Base-by-base conservation (phyloP, 2,888 invertebrate species). In the Hydraecia micacea region DNA sequence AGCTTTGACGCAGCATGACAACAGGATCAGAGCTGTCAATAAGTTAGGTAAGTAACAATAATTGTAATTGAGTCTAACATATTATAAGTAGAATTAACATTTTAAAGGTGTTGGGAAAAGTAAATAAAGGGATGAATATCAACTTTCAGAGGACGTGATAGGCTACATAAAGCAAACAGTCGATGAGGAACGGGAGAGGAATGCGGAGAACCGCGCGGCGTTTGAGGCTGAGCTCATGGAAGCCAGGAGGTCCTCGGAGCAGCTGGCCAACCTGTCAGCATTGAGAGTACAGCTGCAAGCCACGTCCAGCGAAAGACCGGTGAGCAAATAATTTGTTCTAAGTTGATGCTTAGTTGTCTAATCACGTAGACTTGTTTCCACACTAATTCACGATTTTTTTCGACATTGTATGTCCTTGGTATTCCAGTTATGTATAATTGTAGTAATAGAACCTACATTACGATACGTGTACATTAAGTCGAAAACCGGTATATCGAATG, bases 1-100 rank as follows among this genome's bases (percentile, higher is more conserved):
- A 72, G 97, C 96, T 0, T 88, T 96, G 15, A 96, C 96, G 4
- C 95, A 97, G 77, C 96, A 97, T 28, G 96, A 97, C 89, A 91
- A 87, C 74, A 94, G 93, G 87, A 95, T 96, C 46, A 88, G 96
- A 0, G 92, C 94, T 0, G 93, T 96, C 25, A 86, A 94, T 46
- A 95, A 93, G 85, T 89, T 96, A 15, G 96, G 96, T 96, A 65
- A 87, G 84, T 42, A 39, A 0, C 2, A 32, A 49, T 49, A 49
- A 49, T 49, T 68, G 7, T 7, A 28, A 21, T 46, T 46, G n/a
- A 28, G 28, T 3, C 28, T 42, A 15, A 5, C 15, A n/a, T n/a
- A n/a, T n/a, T n/a, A n/a, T n/a, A n/a, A n/a, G n/a, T n/a, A n/a
- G n/a, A n/a, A n/a, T n/a, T n/a, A n/a, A n/a, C n/a, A n/a, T n/a